Evolutionary conservation across 2,113 vertebrate species (phyloP).

Genomic region (Seriola aureovittata): DNA sequence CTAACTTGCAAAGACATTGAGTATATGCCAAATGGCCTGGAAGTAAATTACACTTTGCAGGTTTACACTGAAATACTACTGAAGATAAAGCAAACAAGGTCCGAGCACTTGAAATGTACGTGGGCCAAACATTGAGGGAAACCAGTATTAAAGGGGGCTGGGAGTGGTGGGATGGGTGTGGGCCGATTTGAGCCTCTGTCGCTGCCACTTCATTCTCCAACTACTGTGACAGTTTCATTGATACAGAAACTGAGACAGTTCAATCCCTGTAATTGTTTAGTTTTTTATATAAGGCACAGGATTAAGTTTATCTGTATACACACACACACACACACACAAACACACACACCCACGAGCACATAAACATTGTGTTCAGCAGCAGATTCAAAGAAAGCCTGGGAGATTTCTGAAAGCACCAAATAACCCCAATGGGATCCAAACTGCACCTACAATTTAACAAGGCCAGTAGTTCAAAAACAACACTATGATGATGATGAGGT

Average conservation of each 20-base stretch:
- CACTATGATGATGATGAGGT: not conserved
- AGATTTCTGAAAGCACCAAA: not conserved
- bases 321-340: not conserved
- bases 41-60: no score
- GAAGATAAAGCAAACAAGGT: not conserved
- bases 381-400: not conserved
- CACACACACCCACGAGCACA: no score
- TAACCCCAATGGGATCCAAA: not conserved
- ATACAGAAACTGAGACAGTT: slow-evolving; percentile 9
- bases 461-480: not conserved
- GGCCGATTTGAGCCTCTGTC: not conserved
- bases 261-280: not conserved
- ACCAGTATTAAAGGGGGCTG: not conserved
- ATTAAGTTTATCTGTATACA: not conserved
- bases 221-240: slow-evolving; percentile 13
- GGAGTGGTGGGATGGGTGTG: not conserved
- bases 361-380: not conserved
- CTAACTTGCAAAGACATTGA: no score
- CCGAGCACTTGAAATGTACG: not conserved
- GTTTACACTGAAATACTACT: not conserved
- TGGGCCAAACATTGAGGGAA: not conserved
- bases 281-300: not conserved
- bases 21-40: no score
- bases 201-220: not conserved
- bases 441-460: not conserved